Conservation (phyloP, 1,140 invertebrate genomes). For the Globodera rostochiensis region DNA sequence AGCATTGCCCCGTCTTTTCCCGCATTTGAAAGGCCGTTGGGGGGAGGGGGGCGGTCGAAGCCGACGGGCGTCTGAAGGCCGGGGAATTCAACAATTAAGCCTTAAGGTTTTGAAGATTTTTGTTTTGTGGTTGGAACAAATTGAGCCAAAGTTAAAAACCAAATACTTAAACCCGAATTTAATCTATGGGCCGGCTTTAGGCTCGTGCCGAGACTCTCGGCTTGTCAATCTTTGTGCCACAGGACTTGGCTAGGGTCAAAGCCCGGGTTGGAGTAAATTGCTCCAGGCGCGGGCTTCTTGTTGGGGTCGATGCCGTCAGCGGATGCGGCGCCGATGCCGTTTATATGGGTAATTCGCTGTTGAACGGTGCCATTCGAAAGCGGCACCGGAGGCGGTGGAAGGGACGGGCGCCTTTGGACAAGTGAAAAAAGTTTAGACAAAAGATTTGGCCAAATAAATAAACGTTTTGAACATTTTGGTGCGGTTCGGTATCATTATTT, state of each 20-base stretch:
- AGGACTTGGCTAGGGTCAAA: neutral
- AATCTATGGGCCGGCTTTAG: slow-evolving; percentile 4
- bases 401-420: neutral
- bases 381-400: neutral
- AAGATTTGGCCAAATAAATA: neutral
- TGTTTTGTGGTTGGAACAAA: no score
- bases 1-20: slow-evolving; percentile 6
- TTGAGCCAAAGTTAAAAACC: no score
- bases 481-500: no score
- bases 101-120: neutral
- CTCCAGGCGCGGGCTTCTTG: neutral
- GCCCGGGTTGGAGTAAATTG: neutral
- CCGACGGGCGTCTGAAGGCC: neutral
- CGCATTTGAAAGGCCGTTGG: neutral
- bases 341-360: neutral
- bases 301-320: neutral
- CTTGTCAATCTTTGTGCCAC: neutral
- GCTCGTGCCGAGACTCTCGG: neutral
- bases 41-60: slow-evolving; percentile 1
- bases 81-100: neutral
- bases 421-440: neutral
- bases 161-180: neutral
- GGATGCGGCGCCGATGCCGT: neutral
- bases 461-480: neutral
- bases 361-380: neutral